These are phyloP conservation scores for Drosophila fuyamai DNA, from an alignment of 1,140 invertebrate species.

Conservation along the genomic window DNA sequence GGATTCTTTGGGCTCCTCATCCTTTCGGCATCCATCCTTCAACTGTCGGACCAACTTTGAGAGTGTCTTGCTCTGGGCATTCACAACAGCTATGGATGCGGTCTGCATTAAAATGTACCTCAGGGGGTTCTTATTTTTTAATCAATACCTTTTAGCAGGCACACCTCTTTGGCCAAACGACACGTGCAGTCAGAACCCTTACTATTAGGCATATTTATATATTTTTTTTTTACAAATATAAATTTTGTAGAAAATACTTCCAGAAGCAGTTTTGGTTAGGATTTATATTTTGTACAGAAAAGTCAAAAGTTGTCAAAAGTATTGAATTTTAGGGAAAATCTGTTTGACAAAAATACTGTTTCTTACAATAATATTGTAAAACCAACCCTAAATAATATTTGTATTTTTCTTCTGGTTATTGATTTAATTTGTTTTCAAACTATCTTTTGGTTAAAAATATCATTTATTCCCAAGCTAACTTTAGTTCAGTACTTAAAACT, in stretches of 20 bases:
- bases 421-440: too few relatives aligned
- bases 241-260: constrained; percentile 11
- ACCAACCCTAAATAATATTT: too few relatives aligned
- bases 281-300: not conserved
- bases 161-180: constrained; percentile 38
- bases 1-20: not conserved
- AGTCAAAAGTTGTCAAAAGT: not conserved
- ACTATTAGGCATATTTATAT: constrained; percentile 10
- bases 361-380: too few relatives aligned
- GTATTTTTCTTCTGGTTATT: too few relatives aligned
- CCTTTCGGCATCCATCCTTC: constrained; percentile 30
- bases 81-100: constrained; percentile 40
- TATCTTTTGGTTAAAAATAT: too few relatives aligned
- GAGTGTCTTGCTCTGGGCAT: constrained; percentile 55
- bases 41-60: constrained; percentile 46
- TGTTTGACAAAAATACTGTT: too few relatives aligned
- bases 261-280: constrained; percentile 7
- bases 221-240: not conserved
- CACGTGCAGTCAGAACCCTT: constrained; percentile 19
- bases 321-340: not conserved
- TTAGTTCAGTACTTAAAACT: too few relatives aligned
- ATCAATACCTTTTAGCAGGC: constrained; percentile 54
- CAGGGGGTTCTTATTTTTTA: not conserved
- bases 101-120: not conserved
- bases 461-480: too few relatives aligned